Evolutionary conservation across 2,797 vertebrate species (phyloP).

Genomic region (Cynopterus sphinx): DNA sequence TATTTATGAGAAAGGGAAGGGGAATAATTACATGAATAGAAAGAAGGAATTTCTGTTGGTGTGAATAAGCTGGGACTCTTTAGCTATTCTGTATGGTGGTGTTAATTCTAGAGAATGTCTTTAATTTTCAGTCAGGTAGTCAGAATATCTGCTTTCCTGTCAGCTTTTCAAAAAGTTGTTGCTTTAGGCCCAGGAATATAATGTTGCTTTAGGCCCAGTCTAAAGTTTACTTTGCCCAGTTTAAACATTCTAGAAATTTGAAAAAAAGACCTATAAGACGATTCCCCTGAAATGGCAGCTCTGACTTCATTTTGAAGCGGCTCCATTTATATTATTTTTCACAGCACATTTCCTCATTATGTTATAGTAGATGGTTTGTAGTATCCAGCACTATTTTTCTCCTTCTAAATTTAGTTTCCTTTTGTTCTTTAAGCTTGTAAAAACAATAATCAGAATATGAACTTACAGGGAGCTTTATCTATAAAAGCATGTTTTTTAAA

Average conservation of each 20-base stretch:
- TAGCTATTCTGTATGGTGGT: neutral
- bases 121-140: neutral
- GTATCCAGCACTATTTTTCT: neutral
- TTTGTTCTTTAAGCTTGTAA: neutral
- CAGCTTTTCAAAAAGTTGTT: neutral
- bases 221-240: neutral
- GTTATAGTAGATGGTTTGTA: neutral
- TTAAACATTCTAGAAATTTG: neutral
- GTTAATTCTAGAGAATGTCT: neutral
- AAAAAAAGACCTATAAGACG: neutral
- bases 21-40: neutral
- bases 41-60: neutral
- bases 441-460: neutral
- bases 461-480: neutral
- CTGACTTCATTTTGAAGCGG: neutral
- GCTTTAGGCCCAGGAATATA: neutral
- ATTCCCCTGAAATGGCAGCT: neutral
- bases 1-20: neutral
- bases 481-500: neutral
- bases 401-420: constrained; percentile 1
- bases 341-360: neutral
- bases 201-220: neutral
- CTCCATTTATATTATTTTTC: neutral
- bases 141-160: neutral
- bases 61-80: neutral